These are phyloP conservation scores for Leguminivora glycinivorella DNA, from an alignment of 1,140 invertebrate genomes.

Conservation along the genomic window DNA sequence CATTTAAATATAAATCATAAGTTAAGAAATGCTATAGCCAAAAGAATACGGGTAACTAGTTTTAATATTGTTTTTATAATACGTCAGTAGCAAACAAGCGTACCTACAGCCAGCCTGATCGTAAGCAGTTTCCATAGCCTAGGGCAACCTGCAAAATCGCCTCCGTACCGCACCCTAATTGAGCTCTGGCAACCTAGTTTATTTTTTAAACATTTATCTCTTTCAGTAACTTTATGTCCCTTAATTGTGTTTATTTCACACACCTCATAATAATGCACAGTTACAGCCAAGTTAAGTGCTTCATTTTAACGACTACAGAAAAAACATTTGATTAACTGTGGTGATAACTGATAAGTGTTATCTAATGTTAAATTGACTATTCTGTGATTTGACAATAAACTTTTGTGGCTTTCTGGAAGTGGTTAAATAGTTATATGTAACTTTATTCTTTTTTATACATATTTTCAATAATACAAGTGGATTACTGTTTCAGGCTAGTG, in stretches of 20 bases:
- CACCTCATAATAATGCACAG: conserved; percentile 36
- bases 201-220: conserved; percentile 25
- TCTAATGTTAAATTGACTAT: conserved; percentile 5
- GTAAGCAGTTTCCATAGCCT: too few relatives aligned
- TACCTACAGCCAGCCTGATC: too few relatives aligned
- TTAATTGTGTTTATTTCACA: conserved; percentile 19
- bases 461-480: background rate
- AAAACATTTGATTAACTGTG: conserved; percentile 14
- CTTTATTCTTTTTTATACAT: background rate
- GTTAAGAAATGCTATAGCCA: too few relatives aligned
- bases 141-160: too few relatives aligned
- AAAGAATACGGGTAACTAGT: too few relatives aligned
- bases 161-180: too few relatives aligned
- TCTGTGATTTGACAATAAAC: conserved; percentile 6
- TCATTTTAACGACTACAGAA: conserved; percentile 30
- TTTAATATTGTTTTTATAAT: too few relatives aligned
- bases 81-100: too few relatives aligned
- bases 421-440: background rate
- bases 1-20: too few relatives aligned
- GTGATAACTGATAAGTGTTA: conserved; percentile 19
- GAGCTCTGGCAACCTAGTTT: too few relatives aligned
- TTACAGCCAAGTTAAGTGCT: conserved; percentile 38
- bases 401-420: background rate
- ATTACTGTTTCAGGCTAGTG: too few relatives aligned
- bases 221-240: conserved; percentile 42